Evolutionary conservation across 2,113 vertebrate genomes (phyloP), one percentile per base, ranked within the genome.

Genomic region (Ellobius talpinus): DNA sequence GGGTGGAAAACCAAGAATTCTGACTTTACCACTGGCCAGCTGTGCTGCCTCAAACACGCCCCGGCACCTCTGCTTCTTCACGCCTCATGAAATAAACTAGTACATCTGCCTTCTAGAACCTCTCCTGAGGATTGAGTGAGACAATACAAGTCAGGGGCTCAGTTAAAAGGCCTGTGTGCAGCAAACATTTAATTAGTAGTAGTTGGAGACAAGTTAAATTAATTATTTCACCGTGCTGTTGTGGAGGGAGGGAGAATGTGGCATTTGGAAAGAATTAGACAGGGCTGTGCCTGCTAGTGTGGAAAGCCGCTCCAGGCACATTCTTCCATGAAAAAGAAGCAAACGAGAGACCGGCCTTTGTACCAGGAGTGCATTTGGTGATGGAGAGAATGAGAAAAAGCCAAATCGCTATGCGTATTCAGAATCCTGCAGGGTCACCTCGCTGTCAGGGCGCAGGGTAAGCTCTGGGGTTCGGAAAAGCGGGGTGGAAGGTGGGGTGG

Each of bases 131-230:
- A 94, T 70, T 91, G 85, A 97, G 70, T 39, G 70, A 84, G 39
- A 79, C 7, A 1, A 26, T 47, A n/a, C 58, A 73, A 45, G 63
- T 72, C 87, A 90, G 74, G 65, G 33, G 14, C 68, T 96, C 70
- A 86, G 85, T 84, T 70, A 79, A 96, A 97, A 90, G 17, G 63
- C 89, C 89, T 11, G 81, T 31, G 31, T 65, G 47, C 23, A 72
- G 90, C 90, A 90, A 85, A 47, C 61, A 95, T 93, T 96, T 89
- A 94, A 85, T 98, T 92, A 91, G 68, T 26, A 92, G 89, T 36
- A 95, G 39, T 58, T 29, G 45, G 78, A 85, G 85, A 93, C 93
- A 95, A 72, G 68, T 94, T 95, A 82, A 89, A 87, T 86, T 90
- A 63, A 95, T 91, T 65, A 85, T 39, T 72, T 58, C 84, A 72